Evolutionary conservation across 2,888 invertebrate genomes (phyloP), one percentile per base, ranked within the genome.

Genomic region (Notocelia uddmanniana): DNA sequence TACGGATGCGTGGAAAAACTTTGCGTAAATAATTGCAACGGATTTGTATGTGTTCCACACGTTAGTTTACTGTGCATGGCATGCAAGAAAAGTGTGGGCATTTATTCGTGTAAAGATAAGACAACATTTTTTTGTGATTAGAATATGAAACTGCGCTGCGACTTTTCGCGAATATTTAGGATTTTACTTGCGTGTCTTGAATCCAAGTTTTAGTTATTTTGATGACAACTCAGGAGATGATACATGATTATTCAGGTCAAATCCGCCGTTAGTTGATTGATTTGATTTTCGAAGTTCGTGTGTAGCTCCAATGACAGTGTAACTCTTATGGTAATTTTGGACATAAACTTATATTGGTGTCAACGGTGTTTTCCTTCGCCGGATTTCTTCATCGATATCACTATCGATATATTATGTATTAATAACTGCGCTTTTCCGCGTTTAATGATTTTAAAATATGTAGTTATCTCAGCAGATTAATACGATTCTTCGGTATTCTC

Each of bases 1-100:
- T 62, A 72, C 70, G 58, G 60, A 62, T 62, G 55, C n/a, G 59
- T 66, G 59, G 52, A 69, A 67, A 69, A 57, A 55, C 37, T 50
- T 63, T 64, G 57, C 55, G 58, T 70, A 52, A 64, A 52, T 66
- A 64, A 54, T 64, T 64, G 64, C 64, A 64, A 54, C 37, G 34
- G 21, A 64, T 64, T 37, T 64, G 52, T 63, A 23, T 55, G n/a
- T 52, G 21, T 54, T 54, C 64, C 37, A 37, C 37, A 54, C 37
- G 13, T 52, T 63, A 50, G 50, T 50, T 50, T 13, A 34, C 21
- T 34, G 34, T 64, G 8, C 50, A 50, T 62, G 31, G 19, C 50
- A 34, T 50, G 62, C 26, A 63, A 34, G 50, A 63, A 19, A 8
- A 31, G 19, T 50, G 34, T 58, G 2, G 31, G 10, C 45, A 60